phyloP scores from a whole-genome alignment of 64 coral and sea anemone species.

The Stichodactyla helianthus region DNA sequence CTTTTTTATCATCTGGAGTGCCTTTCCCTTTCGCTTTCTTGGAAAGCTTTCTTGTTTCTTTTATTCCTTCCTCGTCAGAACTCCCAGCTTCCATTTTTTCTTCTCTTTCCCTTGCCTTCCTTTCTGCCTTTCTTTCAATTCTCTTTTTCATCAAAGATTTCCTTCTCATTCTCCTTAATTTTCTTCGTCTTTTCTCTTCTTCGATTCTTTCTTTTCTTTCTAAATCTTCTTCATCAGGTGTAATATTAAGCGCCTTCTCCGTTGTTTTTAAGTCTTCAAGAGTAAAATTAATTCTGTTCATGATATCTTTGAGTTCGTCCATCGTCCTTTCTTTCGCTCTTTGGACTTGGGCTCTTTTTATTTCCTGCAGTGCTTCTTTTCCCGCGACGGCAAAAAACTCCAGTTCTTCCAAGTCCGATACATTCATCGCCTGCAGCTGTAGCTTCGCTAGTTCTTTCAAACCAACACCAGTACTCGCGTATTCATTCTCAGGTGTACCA shows the following conservation, averaged over 20 bases:
- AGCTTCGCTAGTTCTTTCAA: neutral
- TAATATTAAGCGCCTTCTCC: neutral
- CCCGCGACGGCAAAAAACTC: conserved; percentile 15
- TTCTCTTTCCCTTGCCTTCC: neutral
- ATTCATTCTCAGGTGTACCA: neutral
- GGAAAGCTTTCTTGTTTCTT: neutral
- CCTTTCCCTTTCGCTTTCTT: neutral
- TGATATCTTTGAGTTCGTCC: conserved; percentile 26
- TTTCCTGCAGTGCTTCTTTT: conserved; percentile 21
- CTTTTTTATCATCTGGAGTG: neutral
- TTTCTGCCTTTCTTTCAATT: neutral
- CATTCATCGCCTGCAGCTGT: neutral
- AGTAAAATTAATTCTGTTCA: conserved; percentile 13
- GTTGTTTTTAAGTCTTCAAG: neutral
- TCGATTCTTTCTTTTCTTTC: conserved; percentile 2
- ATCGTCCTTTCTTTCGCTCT: neutral
- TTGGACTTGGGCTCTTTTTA: conserved; percentile 15
- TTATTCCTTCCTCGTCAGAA: neutral
- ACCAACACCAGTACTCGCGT: neutral
- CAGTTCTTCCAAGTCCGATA: neutral
- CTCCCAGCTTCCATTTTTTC: neutral
- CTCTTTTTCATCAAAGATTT: conserved; percentile 2
- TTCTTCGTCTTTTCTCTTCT: neutral
- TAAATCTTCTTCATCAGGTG: conserved; percentile 13
- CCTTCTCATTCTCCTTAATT: neutral